phyloP scores from a whole-genome alignment of 2,888 invertebrate genomes.

The Lordiphosa andalusiaca region DNA sequence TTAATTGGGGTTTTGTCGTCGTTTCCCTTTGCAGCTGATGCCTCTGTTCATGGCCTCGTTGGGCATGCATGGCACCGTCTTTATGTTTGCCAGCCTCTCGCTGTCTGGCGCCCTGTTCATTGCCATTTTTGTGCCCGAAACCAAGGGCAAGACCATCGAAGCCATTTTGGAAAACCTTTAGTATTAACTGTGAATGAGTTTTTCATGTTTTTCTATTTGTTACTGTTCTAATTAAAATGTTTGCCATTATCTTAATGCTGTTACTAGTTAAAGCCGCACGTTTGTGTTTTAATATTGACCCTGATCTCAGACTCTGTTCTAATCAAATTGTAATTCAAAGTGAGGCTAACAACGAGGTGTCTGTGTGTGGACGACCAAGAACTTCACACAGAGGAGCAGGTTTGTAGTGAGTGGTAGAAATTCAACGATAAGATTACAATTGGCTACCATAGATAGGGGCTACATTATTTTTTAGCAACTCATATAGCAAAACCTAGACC shows the following conservation, averaged over 20 bases:
- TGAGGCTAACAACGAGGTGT: not conserved
- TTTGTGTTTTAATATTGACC: not conserved
- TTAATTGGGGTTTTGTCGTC: not conserved
- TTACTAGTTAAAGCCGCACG: not conserved
- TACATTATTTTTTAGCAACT: too few relatives aligned
- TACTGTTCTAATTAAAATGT: slow-evolving; percentile 14
- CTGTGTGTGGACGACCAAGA: slow-evolving; percentile 1
- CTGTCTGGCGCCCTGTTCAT: slow-evolving; percentile 73
- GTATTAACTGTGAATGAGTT: slow-evolving; percentile 11
- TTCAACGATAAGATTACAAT: too few relatives aligned
- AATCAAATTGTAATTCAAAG: not conserved
- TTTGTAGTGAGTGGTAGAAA: too few relatives aligned
- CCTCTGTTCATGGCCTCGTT: slow-evolving; percentile 58
- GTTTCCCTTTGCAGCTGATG: slow-evolving; percentile 57
- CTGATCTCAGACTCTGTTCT: too few relatives aligned
- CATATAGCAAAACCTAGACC: too few relatives aligned
- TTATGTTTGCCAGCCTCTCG: slow-evolving; percentile 67
- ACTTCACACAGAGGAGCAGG: not conserved
- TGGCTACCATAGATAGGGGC: too few relatives aligned
- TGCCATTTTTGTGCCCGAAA: slow-evolving; percentile 76
- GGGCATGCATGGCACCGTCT: slow-evolving; percentile 77
- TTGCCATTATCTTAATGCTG: slow-evolving; percentile 5
- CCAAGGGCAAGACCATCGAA: slow-evolving; percentile 77
- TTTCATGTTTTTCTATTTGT: slow-evolving; percentile 10
- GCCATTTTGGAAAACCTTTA: slow-evolving; percentile 68